phyloP scores from a whole-genome alignment of 2,113 vertebrate genomes.

The Eublepharis macularius region DNA sequence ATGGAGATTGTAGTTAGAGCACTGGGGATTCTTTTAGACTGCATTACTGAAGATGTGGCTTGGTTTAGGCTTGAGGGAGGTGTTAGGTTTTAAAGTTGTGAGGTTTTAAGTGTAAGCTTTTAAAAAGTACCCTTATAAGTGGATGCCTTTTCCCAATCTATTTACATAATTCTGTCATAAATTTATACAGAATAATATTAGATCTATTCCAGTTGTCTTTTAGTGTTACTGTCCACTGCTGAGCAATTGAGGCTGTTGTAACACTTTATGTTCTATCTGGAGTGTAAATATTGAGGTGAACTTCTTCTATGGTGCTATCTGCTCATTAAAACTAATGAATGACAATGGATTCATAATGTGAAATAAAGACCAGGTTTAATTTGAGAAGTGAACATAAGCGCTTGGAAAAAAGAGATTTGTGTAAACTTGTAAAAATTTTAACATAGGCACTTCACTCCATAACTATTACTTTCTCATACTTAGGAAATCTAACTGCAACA shows the following conservation, averaged over 20 bases:
- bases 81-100: no score
- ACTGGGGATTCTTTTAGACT: no score
- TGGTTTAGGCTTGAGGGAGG: no score
- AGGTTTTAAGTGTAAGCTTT: not conserved
- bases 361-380: not conserved
- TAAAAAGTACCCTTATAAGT: not conserved
- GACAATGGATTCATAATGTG: not conserved
- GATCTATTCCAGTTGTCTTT: not conserved
- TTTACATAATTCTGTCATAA: not conserved
- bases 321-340: not conserved
- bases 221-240: not conserved
- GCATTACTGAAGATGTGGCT: no score
- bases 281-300: not conserved
- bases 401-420: not conserved
- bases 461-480: not conserved
- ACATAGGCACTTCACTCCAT: not conserved
- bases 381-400: not conserved
- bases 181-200: not conserved
- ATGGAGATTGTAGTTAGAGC: no score
- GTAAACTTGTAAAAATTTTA: not conserved
- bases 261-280: not conserved
- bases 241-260: not conserved
- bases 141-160: no score
- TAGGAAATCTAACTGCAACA: constrained; percentile 76
- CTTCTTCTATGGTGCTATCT: not conserved